Conservation (phyloP, 2,888 invertebrate species). For the Lithophane leautieri region DNA sequence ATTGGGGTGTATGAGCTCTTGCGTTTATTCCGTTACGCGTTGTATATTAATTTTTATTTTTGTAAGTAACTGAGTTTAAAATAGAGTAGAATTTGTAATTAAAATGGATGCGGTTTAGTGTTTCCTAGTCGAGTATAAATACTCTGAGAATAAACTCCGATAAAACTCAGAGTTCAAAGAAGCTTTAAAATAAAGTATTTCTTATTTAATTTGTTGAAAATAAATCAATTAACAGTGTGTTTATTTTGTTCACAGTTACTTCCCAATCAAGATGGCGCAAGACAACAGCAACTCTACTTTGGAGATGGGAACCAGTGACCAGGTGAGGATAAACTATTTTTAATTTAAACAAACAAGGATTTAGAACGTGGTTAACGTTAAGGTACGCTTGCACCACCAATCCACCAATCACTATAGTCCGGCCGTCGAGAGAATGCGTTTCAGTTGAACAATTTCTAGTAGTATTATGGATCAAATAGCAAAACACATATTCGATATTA, state of each 20-base stretch:
- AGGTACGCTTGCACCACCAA: too few relatives aligned
- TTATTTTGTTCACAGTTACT: slow-evolving; percentile 65
- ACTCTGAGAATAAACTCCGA: neutral
- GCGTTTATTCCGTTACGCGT: too few relatives aligned
- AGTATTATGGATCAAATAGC: too few relatives aligned
- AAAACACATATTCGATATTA: too few relatives aligned
- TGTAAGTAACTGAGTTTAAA: too few relatives aligned
- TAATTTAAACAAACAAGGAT: neutral
- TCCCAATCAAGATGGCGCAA: slow-evolving; percentile 80
- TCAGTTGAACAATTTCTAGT: too few relatives aligned
- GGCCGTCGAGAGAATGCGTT: too few relatives aligned
- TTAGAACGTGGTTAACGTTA: neutral
- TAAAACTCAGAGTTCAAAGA: neutral
- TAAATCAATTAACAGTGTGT: neutral
- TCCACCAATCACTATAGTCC: too few relatives aligned
- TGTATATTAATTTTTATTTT: too few relatives aligned
- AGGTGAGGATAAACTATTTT: slow-evolving; percentile 71
- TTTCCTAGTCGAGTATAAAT: neutral
- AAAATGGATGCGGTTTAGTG: neutral
- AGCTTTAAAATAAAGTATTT: neutral
- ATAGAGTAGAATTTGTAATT: too few relatives aligned
- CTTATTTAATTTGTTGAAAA: neutral
- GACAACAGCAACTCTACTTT: slow-evolving; percentile 89
- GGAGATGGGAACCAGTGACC: slow-evolving; percentile 89
- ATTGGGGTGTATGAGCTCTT: too few relatives aligned